A percentile compares a stretch with the other conserved stretches of the same genome.
Conservation (phyloP, 2,888 invertebrate species). For the Ectemnius lituratus region DNA sequence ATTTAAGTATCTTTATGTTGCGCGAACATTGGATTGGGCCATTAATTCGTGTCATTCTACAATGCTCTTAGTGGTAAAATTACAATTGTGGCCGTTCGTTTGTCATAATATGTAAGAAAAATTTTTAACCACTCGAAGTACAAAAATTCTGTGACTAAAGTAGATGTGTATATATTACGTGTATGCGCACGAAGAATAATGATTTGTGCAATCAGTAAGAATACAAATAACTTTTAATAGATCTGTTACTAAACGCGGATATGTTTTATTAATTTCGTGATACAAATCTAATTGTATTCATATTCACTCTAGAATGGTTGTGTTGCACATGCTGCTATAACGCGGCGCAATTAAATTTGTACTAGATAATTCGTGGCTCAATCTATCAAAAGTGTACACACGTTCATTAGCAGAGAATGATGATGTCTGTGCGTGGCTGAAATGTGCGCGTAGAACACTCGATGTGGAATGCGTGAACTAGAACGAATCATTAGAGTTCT, state of each 20-base stretch:
- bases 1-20: conserved; percentile 15
- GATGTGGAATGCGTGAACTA: conserved; percentile 17
- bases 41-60: not conserved
- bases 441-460: conserved; percentile 6
- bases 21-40: conserved; percentile 24
- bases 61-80: no score
- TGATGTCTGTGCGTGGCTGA: no score
- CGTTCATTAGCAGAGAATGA: no score
- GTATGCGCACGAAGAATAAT: conserved; percentile 20
- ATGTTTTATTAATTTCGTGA: conserved; percentile 3
- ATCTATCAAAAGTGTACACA: conserved; percentile 15
- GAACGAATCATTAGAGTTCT: conserved; percentile 28
- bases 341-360: not conserved
- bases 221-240: conserved; percentile 3
- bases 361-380: conserved; percentile 37
- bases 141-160: conserved; percentile 2
- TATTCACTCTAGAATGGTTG: conserved; percentile 1
- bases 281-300: not conserved
- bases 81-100: not conserved
- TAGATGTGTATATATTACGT: conserved; percentile 23
- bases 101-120: conserved; percentile 23
- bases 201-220: conserved; percentile 30
- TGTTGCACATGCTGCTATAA: not conserved
- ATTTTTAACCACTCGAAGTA: not conserved
- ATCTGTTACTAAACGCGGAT: conserved; percentile 15